phyloP scores from a whole-genome alignment of 2,113 vertebrate genomes.

The Sceloporus undulatus region DNA sequence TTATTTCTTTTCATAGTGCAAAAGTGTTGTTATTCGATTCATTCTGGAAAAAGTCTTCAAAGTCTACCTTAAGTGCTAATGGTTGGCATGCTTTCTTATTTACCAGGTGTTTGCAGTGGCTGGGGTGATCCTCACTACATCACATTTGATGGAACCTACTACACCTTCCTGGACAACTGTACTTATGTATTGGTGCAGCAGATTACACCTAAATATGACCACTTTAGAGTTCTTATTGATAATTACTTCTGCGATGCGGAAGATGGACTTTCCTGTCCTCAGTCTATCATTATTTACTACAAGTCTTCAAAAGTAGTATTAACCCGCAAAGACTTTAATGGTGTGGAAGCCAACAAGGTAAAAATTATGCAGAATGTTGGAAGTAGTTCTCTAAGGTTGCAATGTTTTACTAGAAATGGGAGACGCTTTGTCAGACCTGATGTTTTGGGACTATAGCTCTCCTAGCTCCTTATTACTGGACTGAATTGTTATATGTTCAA shows the following conservation, averaged over 20 bases:
- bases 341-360: constrained; percentile 81
- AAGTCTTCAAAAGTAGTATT: constrained; percentile 75
- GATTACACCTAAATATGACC: constrained; percentile 76
- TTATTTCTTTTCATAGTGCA: not conserved
- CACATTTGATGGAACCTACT: constrained; percentile 90
- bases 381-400: not conserved
- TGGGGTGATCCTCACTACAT: constrained; percentile 86
- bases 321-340: constrained; percentile 67
- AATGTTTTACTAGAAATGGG: not conserved
- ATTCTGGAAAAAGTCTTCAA: not conserved
- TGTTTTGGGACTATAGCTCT: too few relatives aligned
- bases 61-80: constrained; percentile 16
- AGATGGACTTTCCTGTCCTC: constrained; percentile 80
- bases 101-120: constrained; percentile 86
- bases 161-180: constrained; percentile 86
- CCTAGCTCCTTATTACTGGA: not conserved
- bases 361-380: constrained; percentile 43
- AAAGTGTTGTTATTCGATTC: not conserved
- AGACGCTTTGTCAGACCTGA: not conserved
- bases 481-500: not conserved
- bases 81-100: constrained; percentile 7
- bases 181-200: constrained; percentile 90
- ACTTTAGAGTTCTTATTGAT: constrained; percentile 83
- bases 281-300: constrained; percentile 81
- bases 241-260: constrained; percentile 79